Percentiles rank a stretch among this genome's conserved stretches.
phyloP scores from a whole-genome alignment of 2,797 vertebrate species.

The Urocyon cinereoargenteus region DNA sequence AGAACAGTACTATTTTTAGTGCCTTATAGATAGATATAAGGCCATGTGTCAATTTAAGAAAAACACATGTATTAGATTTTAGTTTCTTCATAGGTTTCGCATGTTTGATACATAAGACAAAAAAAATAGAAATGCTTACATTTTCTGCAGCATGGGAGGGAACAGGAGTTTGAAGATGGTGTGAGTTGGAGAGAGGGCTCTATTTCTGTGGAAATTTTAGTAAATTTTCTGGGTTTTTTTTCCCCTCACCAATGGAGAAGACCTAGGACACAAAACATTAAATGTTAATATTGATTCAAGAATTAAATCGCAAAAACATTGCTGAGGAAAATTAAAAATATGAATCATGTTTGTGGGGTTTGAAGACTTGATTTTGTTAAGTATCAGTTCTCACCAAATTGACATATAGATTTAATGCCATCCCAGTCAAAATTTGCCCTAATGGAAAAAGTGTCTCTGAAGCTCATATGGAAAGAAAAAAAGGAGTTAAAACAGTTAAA shows the following conservation, averaged over 20 bases:
- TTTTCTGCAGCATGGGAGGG: neutral
- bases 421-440: neutral
- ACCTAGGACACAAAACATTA: neutral
- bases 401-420: neutral
- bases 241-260: neutral
- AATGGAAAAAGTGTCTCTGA: neutral
- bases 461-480: neutral
- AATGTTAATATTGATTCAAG: neutral
- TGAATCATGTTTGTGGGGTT: neutral
- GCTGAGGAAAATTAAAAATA: neutral
- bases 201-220: conserved; percentile 13
- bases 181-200: neutral
- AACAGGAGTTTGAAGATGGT: neutral
- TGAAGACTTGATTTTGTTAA: neutral
- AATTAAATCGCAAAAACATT: neutral
- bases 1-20: neutral
- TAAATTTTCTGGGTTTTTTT: neutral
- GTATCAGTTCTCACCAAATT: neutral
- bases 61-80: neutral
- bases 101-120: neutral
- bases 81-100: neutral
- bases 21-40: neutral
- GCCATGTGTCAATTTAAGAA: neutral
- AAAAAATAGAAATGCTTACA: neutral
- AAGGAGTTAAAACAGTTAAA: neutral